Conservation (phyloP, 2,797 vertebrate species). For the Urosaurus nigricauda region DNA sequence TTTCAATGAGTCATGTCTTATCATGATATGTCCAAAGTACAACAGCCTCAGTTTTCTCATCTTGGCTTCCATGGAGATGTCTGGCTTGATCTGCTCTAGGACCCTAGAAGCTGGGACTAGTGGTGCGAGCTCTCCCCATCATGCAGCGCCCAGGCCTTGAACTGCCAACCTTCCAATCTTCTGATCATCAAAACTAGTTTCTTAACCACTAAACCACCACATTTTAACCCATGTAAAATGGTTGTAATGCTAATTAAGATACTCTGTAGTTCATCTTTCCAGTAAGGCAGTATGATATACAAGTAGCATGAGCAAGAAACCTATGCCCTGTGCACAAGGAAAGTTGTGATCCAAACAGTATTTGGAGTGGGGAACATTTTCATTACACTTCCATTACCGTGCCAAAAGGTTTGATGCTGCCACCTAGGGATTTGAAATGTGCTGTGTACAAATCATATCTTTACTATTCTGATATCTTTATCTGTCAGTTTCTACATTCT, state of each 20-base stretch:
- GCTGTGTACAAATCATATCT: background rate
- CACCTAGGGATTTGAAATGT: background rate
- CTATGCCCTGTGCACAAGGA: background rate
- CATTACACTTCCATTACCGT: background rate
- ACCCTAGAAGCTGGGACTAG: too few species aligned
- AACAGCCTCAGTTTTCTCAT: too few species aligned
- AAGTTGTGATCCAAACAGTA: background rate
- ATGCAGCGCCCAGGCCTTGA: too few species aligned
- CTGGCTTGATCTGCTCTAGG: too few species aligned
- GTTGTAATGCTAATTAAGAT: background rate
- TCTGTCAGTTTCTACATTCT: background rate
- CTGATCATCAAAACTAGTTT: too few species aligned
- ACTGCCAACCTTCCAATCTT: too few species aligned
- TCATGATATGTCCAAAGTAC: too few species aligned
- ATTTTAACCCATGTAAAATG: background rate
- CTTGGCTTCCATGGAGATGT: too few species aligned
- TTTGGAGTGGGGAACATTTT: background rate
- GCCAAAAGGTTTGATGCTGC: background rate
- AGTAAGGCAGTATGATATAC: background rate
- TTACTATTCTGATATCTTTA: background rate
- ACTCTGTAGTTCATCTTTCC: background rate
- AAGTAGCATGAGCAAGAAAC: background rate
- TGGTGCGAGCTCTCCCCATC: too few species aligned
- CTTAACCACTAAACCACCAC: too few species aligned
- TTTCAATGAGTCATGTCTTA: too few species aligned